phyloP scores from a whole-genome alignment of 2,888 invertebrate species.

The Chesias legatella region DNA sequence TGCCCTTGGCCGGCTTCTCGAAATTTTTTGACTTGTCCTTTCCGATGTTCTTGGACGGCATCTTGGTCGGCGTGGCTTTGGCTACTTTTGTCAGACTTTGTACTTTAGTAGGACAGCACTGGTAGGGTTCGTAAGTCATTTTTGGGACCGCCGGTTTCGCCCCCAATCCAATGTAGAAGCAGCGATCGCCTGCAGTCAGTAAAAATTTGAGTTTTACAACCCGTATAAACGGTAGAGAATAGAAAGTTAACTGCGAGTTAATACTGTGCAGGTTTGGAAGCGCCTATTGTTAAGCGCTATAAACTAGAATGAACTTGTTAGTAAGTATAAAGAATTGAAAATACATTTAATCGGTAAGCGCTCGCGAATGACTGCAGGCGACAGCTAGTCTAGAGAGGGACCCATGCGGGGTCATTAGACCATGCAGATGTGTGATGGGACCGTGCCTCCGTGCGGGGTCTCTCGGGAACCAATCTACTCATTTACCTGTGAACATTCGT shows the following conservation, averaged over 20 bases:
- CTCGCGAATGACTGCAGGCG: constrained; percentile 84
- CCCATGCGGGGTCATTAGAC: constrained; percentile 71
- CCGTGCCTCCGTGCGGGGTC: constrained; percentile 57
- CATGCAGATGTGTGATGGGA: constrained; percentile 71
- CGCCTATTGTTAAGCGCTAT: constrained; percentile 69
- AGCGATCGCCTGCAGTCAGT: constrained; percentile 97
- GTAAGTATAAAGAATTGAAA: constrained; percentile 71
- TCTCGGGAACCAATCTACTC: constrained; percentile 61
- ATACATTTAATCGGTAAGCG: constrained; percentile 75
- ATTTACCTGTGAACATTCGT: constrained; percentile 76
- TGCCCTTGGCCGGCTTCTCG: constrained; percentile 64
- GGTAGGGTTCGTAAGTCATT: constrained; percentile 92
- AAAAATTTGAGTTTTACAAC: constrained; percentile 88
- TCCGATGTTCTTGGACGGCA: constrained; percentile 77
- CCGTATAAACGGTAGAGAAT: constrained; percentile 63
- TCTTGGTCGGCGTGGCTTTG: constrained; percentile 84
- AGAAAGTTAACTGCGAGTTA: constrained; percentile 71
- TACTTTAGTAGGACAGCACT: constrained; percentile 94
- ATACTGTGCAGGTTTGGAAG: constrained; percentile 66
- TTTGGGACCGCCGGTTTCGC: constrained; percentile 88
- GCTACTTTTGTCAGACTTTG: constrained; percentile 89
- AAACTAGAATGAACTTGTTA: constrained; percentile 70
- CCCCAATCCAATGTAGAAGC: constrained; percentile 97
- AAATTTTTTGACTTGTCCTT: constrained; percentile 63
- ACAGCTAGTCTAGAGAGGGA: constrained; percentile 71